Evolutionary conservation across 2,797 vertebrate genomes (phyloP).

Genomic region (Rachycentron canadum): DNA sequence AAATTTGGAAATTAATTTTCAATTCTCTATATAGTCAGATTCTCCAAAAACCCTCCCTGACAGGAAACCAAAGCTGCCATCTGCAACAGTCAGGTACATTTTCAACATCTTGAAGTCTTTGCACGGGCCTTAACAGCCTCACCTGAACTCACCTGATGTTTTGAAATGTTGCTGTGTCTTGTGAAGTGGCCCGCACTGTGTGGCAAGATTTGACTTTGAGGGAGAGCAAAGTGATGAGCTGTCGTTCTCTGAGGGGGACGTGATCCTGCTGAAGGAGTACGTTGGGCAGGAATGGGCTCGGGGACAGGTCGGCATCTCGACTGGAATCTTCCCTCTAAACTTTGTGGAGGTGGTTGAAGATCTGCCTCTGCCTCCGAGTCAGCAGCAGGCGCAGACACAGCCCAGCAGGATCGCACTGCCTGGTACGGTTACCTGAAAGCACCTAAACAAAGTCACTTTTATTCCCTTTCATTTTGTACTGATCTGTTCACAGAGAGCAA

Average conservation of each 20-base stretch:
- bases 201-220: slow-evolving; percentile 94
- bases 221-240: slow-evolving; percentile 92
- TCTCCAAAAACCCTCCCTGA: slow-evolving; percentile 61
- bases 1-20: not conserved
- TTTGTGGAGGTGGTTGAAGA: slow-evolving; percentile 94
- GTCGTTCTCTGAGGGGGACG: slow-evolving; percentile 93
- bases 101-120: not conserved
- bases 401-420: slow-evolving; percentile 66
- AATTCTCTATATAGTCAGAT: slow-evolving; percentile 60
- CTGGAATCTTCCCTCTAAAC: slow-evolving; percentile 94
- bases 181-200: slow-evolving; percentile 89
- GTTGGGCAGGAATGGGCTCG: slow-evolving; percentile 93
- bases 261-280: slow-evolving; percentile 90
- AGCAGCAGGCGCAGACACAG: slow-evolving; percentile 67
- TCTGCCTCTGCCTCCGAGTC: slow-evolving; percentile 74
- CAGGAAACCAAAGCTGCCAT: slow-evolving; percentile 55
- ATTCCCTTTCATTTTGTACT: not conserved
- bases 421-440: slow-evolving; percentile 69
- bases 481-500: not conserved
- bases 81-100: slow-evolving; percentile 75
- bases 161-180: slow-evolving; percentile 23
- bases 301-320: slow-evolving; percentile 83
- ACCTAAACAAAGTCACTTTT: not conserved
- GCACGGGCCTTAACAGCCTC: not conserved
- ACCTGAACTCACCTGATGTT: not conserved